A percentile compares a stretch with the other conserved stretches of the same genome.
phyloP scores from a whole-genome alignment of 2,113 vertebrate genomes.

The Gambusia affinis region DNA sequence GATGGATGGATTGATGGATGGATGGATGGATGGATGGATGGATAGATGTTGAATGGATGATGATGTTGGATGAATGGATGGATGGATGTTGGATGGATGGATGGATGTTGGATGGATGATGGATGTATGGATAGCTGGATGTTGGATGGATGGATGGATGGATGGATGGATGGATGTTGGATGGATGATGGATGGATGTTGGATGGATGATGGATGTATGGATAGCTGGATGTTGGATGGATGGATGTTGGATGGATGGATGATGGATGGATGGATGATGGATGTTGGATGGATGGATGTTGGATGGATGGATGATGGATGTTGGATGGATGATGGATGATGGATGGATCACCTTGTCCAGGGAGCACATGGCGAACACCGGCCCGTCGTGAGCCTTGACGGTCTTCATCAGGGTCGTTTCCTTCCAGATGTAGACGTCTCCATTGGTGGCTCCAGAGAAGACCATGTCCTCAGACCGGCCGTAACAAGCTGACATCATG shows the following conservation, averaged over 20 bases:
- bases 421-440: constrained; percentile 97
- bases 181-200: background rate
- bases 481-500: constrained; percentile 95
- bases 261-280: background rate
- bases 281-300: too few species aligned
- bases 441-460: constrained; percentile 94
- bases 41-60: too few species aligned
- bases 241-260: too few species aligned
- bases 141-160: too few species aligned
- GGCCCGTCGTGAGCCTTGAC: constrained; percentile 97
- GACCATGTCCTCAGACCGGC: constrained; percentile 89
- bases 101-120: too few species aligned
- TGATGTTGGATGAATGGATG: too few species aligned
- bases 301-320: too few species aligned
- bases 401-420: constrained; percentile 89
- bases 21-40: too few species aligned
- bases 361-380: constrained; percentile 94
- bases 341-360: constrained; percentile 88
- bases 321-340: too few species aligned
- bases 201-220: background rate
- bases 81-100: background rate
- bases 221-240: too few species aligned
- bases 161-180: too few species aligned
- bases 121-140: too few species aligned
- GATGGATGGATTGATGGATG: background rate